Evolutionary conservation across 2,113 vertebrate species (phyloP), one percentile per base, ranked within the genome.

Genomic region (Scartelaos histophorus): DNA sequence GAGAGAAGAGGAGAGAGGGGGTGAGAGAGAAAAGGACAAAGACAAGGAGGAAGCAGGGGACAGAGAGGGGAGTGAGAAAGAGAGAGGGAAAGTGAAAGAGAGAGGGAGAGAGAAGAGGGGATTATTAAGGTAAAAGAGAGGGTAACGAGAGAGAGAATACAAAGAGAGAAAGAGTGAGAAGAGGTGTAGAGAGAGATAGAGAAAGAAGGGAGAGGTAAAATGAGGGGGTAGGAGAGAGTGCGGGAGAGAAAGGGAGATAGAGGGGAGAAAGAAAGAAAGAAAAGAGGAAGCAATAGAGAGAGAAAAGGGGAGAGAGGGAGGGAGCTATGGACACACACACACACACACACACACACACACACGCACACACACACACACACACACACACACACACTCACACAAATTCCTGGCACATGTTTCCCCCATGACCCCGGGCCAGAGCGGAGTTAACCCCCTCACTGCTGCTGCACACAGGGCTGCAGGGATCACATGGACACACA

Each of bases 351-450:
- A 53, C 51, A 78, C 80, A 80, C 72, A 56, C 21, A 56, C 53
- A n/a, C 51, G n/a, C 51, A n/a, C 51, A n/a, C 83, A 82, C 76
- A 81, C 83, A 75, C 82, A 84, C 76, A 78, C 82, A 82, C 72
- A 51, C 49, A 51, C 49, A 17, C 49, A 54, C 51, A 54, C 51
- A 54, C 80, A 81, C 73, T 78, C 83, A 78, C 76, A 80, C 86
- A 90, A 92, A 93, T 93, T 90, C 85, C 61, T 81, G 76, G 76
- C 78, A 87, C 86, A 74, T 86, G 88, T 72, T 85, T 86, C 84
- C 85, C 86, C 86, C 78, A 85, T 93, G 92, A 93, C 92, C 92
- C 83, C 86, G 24, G 85, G 82, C 86, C 76, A 76, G 70, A 68
- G 79, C 86, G 74, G 86, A 80, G 78, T 90, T 91, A 92, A 93